phyloP scores from a whole-genome alignment of 2,113 vertebrate species.

The Perca schrenkii region DNA sequence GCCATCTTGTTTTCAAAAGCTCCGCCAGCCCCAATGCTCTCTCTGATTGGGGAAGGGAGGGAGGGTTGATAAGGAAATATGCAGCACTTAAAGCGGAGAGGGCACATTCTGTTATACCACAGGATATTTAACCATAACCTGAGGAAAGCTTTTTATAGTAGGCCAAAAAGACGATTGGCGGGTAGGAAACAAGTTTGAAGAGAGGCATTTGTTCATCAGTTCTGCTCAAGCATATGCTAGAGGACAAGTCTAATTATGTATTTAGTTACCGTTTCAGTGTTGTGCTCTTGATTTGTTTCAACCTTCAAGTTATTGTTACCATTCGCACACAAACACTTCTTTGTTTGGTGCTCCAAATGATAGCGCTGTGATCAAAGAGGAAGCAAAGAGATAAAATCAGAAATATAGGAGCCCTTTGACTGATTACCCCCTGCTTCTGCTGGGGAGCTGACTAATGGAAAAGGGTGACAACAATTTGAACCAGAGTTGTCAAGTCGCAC shows the following conservation, averaged over 20 bases:
- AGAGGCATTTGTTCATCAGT: conserved; percentile 21
- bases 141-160: conserved; percentile 51
- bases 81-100: conserved; percentile 33
- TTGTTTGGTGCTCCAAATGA: conserved; percentile 17
- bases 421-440: conserved; percentile 4
- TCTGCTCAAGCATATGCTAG: conserved; percentile 5
- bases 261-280: conserved; percentile 1
- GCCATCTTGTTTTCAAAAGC: conserved; percentile 33
- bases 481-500: conserved; percentile 40
- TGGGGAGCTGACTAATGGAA: conserved; percentile 41
- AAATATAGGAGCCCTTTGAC: neutral
- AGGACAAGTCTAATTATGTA: neutral
- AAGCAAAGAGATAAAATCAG: conserved; percentile 18
- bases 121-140: conserved; percentile 47
- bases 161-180: conserved; percentile 14
- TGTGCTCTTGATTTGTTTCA: neutral
- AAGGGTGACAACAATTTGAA: conserved; percentile 56
- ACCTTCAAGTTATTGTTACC: neutral
- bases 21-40: conserved; percentile 24
- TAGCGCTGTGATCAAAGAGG: conserved; percentile 22
- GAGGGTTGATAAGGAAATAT: conserved; percentile 26
- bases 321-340: neutral
- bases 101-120: conserved; percentile 58
- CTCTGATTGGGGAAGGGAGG: conserved; percentile 24
- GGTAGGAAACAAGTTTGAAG: neutral